phyloP scores from a whole-genome alignment of 1,140 invertebrate species.

The Homarus americanus region DNA sequence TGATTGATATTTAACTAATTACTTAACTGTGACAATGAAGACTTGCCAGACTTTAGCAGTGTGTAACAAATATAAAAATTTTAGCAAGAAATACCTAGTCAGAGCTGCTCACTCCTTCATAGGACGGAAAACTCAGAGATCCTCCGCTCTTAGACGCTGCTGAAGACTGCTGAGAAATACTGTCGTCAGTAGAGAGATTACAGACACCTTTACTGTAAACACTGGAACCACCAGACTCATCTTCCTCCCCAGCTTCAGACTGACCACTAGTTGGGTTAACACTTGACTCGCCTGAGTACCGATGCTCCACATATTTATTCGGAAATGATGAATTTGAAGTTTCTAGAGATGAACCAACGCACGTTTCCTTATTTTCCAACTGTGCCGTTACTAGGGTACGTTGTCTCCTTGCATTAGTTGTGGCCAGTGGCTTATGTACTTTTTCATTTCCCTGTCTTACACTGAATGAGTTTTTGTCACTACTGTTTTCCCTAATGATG shows the following conservation, averaged over 20 bases:
- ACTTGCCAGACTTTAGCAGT: too few species aligned
- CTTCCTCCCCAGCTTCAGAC: too few species aligned
- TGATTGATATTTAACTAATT: too few species aligned
- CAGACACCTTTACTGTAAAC: background rate
- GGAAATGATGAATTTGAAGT: background rate
- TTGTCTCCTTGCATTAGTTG: background rate
- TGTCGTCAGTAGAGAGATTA: background rate
- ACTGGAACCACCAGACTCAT: background rate
- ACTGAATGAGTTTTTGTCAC: background rate
- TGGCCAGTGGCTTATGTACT: background rate
- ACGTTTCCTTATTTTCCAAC: background rate
- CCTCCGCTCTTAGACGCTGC: background rate
- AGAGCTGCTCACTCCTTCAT: constrained; percentile 8
- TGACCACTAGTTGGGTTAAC: background rate
- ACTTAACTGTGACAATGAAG: too few species aligned
- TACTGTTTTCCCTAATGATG: background rate
- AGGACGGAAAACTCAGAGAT: background rate
- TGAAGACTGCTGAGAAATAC: background rate
- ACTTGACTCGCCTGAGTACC: background rate
- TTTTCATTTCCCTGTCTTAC: background rate
- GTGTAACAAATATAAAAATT: too few species aligned
- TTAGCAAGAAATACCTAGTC: too few species aligned
- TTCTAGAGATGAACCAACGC: background rate
- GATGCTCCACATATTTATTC: background rate
- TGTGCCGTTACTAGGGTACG: background rate